Percentiles rank a stretch among this genome's conserved stretches.
Evolutionary conservation across 2,888 invertebrate genomes (phyloP).

Genomic region (Cyaniris semiargus): DNA sequence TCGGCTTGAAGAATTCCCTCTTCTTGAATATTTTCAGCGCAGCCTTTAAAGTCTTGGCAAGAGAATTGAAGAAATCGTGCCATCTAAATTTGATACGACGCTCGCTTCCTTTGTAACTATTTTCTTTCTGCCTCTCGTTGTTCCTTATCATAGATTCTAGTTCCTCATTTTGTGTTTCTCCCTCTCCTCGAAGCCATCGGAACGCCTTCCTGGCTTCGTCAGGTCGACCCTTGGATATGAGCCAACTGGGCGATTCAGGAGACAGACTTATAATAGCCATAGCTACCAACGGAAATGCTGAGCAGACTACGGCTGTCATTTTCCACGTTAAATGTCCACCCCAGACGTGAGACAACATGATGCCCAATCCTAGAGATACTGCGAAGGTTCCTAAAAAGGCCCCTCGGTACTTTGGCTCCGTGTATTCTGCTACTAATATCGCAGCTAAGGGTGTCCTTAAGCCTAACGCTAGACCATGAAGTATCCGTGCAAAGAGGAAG

Average conservation of each 20-base stretch:
- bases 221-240: constrained; percentile 80
- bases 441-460: constrained; percentile 77
- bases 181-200: constrained; percentile 80
- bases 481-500: constrained; percentile 66
- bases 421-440: constrained; percentile 81
- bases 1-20: constrained; percentile 72
- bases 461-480: constrained; percentile 78
- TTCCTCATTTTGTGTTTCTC: constrained; percentile 66
- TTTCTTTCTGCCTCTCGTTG: constrained; percentile 57
- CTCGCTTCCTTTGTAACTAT: constrained; percentile 50
- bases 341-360: constrained; percentile 82
- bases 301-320: constrained; percentile 77
- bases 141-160: constrained; percentile 66
- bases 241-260: constrained; percentile 85
- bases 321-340: constrained; percentile 83
- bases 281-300: constrained; percentile 70
- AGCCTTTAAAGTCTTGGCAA: constrained; percentile 55
- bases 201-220: constrained; percentile 81
- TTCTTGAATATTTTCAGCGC: constrained; percentile 68
- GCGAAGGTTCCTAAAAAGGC: constrained; percentile 82
- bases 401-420: constrained; percentile 82
- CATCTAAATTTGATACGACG: constrained; percentile 48
- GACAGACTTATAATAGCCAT: constrained; percentile 71
- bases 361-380: constrained; percentile 82
- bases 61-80: constrained; percentile 54